phyloP scores from a whole-genome alignment of 2,113 vertebrate species.

The Daphoenositta chrysoptera region DNA sequence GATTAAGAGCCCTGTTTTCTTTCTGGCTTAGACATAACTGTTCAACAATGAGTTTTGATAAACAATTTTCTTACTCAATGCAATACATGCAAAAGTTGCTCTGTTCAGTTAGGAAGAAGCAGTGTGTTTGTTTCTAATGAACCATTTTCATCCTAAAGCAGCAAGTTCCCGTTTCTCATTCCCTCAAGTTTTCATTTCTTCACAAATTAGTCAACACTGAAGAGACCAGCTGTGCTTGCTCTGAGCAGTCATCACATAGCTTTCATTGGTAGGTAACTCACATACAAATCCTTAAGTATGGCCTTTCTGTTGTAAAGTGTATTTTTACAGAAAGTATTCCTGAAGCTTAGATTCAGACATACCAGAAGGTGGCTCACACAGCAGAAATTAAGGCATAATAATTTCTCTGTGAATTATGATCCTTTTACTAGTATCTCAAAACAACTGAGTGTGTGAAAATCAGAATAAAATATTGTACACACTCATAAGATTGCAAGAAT shows the following conservation, averaged over 20 bases:
- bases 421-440: neutral
- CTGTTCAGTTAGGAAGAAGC: neutral
- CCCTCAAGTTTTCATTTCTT: neutral
- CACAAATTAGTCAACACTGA: neutral
- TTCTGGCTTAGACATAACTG: neutral
- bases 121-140: neutral
- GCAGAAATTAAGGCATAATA: neutral
- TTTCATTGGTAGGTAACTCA: neutral
- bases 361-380: neutral
- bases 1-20: neutral
- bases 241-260: neutral
- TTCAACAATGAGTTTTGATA: neutral
- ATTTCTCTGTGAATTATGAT: neutral
- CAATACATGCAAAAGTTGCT: neutral
- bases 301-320: neutral
- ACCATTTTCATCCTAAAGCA: neutral
- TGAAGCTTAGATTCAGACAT: neutral
- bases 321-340: neutral
- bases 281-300: neutral
- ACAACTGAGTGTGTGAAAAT: neutral
- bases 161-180: neutral
- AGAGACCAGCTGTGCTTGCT: neutral
- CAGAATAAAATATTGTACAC: neutral
- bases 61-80: neutral
- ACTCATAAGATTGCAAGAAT: neutral